A percentile compares a stretch with the other conserved stretches of the same genome.
phyloP scores from a whole-genome alignment of 2,797 vertebrate genomes.

The Pterois miles region DNA sequence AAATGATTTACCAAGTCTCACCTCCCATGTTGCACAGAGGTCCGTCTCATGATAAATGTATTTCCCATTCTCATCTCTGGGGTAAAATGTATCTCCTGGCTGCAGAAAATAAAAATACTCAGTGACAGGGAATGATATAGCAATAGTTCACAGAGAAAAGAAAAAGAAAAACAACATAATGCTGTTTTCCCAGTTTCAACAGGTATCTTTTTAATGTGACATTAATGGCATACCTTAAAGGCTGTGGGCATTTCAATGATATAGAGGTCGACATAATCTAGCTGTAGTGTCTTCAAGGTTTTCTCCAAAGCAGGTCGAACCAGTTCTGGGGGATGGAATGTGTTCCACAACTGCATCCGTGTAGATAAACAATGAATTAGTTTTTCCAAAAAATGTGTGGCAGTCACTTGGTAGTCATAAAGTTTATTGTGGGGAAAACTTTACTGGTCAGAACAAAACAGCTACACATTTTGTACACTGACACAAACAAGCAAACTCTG shows the following conservation, averaged over 20 bases:
- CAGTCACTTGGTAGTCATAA: not conserved
- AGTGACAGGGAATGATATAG: not conserved
- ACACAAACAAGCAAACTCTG: conserved; percentile 41
- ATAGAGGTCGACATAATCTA: conserved; percentile 94
- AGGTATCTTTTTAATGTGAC: not conserved
- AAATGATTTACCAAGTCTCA: conserved; percentile 67
- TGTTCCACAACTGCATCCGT: conserved; percentile 89
- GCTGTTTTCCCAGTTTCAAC: not conserved
- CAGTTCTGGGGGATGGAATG: conserved; percentile 84
- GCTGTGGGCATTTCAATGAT: conserved; percentile 92
- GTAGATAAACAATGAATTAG: not conserved
- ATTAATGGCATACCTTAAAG: conserved; percentile 85
- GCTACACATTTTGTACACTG: not conserved
- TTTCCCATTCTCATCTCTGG: conserved; percentile 88
- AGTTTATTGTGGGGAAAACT: not conserved
- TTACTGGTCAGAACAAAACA: not conserved
- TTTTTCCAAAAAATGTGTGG: not conserved
- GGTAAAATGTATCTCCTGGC: conserved; percentile 89
- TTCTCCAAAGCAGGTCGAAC: conserved; percentile 88
- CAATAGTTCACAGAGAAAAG: not conserved
- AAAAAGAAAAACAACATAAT: not conserved
- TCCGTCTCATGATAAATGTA: conserved; percentile 86
- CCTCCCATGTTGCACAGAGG: conserved; percentile 95
- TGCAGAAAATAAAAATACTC: conserved; percentile 58
- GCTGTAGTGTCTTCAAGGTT: conserved; percentile 85